phyloP scores from a whole-genome alignment of 2,888 invertebrate species.

The Hydriomena furcata region DNA sequence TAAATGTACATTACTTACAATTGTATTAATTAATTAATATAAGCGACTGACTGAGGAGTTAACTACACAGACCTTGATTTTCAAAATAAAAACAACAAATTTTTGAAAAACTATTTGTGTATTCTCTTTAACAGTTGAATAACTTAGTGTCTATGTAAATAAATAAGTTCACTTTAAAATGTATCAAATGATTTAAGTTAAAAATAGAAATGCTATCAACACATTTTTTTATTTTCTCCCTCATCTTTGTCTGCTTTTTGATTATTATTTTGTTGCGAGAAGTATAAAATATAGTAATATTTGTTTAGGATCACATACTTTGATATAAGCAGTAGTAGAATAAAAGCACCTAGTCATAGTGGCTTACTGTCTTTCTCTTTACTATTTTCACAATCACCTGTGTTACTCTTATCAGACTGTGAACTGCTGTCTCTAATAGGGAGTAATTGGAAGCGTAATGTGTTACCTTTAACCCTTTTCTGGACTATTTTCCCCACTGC shows the following conservation, averaged over 20 bases:
- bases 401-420: slow-evolving; percentile 35
- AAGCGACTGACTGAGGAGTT: slow-evolving; percentile 66
- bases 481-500: slow-evolving; percentile 83
- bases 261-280: slow-evolving; percentile 28
- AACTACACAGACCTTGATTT: slow-evolving; percentile 54
- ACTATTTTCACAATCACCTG: slow-evolving; percentile 33
- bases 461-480: slow-evolving; percentile 84
- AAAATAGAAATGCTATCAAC: slow-evolving; percentile 15
- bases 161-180: slow-evolving; percentile 16
- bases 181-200: slow-evolving; percentile 16
- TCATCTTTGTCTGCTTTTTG: background rate
- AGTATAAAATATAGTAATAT: slow-evolving; percentile 42
- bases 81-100: slow-evolving; percentile 32
- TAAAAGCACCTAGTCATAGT: slow-evolving; percentile 67
- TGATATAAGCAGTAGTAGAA: slow-evolving; percentile 51
- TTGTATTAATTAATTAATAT: slow-evolving; percentile 29
- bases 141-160: slow-evolving; percentile 19
- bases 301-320: slow-evolving; percentile 63
- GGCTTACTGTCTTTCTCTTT: slow-evolving; percentile 55
- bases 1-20: slow-evolving; percentile 22
- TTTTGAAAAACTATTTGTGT: slow-evolving; percentile 29
- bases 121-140: slow-evolving; percentile 30
- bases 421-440: slow-evolving; percentile 64
- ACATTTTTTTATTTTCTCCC: slow-evolving; percentile 4
- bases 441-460: slow-evolving; percentile 85